Evolutionary conservation across 64 coral and sea anemone genomes (phyloP), one percentile per base, ranked within the genome.

Genomic region (Stylophora pistillata): DNA sequence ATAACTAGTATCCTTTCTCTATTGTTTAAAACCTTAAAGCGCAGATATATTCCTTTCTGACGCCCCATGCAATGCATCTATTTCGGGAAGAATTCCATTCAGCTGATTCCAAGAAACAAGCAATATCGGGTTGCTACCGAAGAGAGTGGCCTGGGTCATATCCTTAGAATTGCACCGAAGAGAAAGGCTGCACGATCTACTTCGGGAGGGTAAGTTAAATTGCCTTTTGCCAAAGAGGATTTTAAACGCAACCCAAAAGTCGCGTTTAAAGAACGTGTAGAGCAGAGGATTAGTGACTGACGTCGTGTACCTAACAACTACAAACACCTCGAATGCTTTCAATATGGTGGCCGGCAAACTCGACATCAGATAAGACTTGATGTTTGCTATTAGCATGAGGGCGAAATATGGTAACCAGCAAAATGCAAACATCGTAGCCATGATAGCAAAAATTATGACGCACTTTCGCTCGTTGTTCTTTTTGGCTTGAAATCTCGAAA

Each of bases 361-460:
- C 28, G 82, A 13, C 55, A 59, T 6, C 14, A 34, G 29, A 62
- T 61, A 81, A 13, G 0, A 0, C 13, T 9, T 81, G 30, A 62
- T 15, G 30, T 63, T 7, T 14, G 1, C 0, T 17, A 81, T 21
- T 10, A 81, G 18, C 78, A 81, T 81, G 30, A 81, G 14, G 29
- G 57, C 41, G 32, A 91, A 91, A 72, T 81, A 85, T 37, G 89
- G 89, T 30, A 91, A 63, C 89, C 89, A 91, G 56, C 89, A 91
- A 56, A 91, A 16, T 16, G 79, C 79, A 85, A 84, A 85, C 18
- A 85, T 34, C 0, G 60, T 23, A 3, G 89, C 89, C 89, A 91
- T 91, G 25, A 28, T 61, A 23, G 72, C 89, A 77, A 91, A 91
- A 13, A 91, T 34, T 23, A 56, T 18, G 18, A 85, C 58, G 30